Percentiles rank a stretch among this genome's conserved stretches.
Conservation (phyloP, 2,797 vertebrate genomes). For the Notolabrus celidotus region DNA sequence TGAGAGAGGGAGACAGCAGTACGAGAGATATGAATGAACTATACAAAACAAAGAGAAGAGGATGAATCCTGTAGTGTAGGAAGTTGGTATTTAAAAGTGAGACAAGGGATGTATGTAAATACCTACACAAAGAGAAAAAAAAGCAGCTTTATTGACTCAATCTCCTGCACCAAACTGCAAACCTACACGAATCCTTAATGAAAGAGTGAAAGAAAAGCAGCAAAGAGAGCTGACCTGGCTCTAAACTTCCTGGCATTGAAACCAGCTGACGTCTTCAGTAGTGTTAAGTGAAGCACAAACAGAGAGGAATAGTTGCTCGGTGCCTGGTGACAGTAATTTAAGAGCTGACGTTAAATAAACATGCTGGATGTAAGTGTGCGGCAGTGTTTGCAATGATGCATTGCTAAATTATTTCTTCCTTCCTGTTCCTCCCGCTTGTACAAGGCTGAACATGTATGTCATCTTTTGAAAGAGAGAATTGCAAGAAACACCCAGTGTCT, state of each 20-base stretch:
- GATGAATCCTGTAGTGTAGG: not conserved
- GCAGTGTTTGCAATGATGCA: not conserved
- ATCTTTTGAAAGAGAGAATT: no score
- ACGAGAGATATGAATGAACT: not conserved
- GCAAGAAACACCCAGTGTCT: slow-evolving; percentile 1
- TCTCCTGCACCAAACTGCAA: not conserved
- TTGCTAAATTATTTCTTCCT: not conserved
- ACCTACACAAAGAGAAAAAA: not conserved
- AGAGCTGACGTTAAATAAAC: not conserved
- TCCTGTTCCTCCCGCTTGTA: not conserved
- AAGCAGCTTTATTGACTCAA: not conserved
- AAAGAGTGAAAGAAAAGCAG: not conserved
- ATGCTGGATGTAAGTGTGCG: not conserved
- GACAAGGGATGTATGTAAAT: not conserved
- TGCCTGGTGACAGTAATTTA: not conserved
- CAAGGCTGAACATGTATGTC: not conserved
- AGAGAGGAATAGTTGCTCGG: not conserved
- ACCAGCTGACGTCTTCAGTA: not conserved
- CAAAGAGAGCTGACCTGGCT: not conserved
- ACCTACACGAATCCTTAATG: no score
- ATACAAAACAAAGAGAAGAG: not conserved
- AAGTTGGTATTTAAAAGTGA: not conserved
- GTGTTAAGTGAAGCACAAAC: not conserved
- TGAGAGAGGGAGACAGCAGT: not conserved
- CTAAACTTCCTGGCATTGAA: not conserved